Evolutionary conservation across 2,888 invertebrate species (phyloP), one percentile per base, ranked within the genome.

Genomic region (Pimpla rufipes): DNA sequence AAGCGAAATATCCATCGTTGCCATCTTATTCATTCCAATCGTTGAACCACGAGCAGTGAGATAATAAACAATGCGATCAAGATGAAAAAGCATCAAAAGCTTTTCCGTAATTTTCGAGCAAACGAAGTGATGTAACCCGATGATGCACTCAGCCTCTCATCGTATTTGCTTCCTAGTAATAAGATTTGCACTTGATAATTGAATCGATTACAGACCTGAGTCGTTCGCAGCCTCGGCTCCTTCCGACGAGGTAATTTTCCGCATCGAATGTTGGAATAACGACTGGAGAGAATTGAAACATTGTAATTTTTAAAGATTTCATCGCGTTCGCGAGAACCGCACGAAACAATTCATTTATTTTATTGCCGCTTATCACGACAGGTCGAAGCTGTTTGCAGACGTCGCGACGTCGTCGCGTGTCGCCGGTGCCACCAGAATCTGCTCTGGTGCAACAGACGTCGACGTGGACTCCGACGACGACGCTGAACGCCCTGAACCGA

Each of bases 401-500:
- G 37, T 62, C 42, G 68, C 62, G 70, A 55, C 50, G 64, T 50
- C 40, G 70, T 64, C 70, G 70, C 76, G 71, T 77, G 70, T 71
- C 70, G 71, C 59, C 8, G 52, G 52, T 73, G 47, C 40, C 37
- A 42, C 40, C 37, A 37, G 7, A 5, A 5, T 11, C 10, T 62
- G 35, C 64, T 21, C 59, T 18, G 47, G 23, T 50, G 47, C 62
- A 40, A 29, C 21, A 16, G 13, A 10, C 55, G 10, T 45, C 62
- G 50, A 82, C 71, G 67, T 8, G 47, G 73, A 73, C 77, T 66
- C 37, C 55, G 55, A 82, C 55, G 59, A 18, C 59, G 77, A 47
- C 67, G 77, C 73, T 77, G 79, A 77, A 80, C 67, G 18, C 29
- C 52, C 79, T 45, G 66, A 66, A 45, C 64, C 73, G 57, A 45